Evolutionary conservation across 2,888 invertebrate species (phyloP).

Genomic region (Sialis lutaria): DNA sequence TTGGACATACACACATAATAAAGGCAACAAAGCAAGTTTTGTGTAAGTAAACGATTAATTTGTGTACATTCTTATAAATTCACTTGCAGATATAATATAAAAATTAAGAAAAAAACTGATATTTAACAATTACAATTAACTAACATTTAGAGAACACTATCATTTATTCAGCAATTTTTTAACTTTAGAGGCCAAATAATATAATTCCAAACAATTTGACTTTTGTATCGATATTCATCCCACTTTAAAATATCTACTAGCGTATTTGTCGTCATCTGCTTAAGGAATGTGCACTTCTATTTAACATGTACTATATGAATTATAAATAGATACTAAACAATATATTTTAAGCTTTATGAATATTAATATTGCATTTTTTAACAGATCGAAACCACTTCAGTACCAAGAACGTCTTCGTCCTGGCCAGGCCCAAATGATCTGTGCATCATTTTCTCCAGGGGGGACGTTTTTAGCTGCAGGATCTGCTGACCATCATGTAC

Average conservation of each 20-base stretch:
- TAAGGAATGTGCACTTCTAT: no score
- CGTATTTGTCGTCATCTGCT: no score
- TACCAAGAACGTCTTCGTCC: slow-evolving; percentile 86
- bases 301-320: no score
- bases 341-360: background rate
- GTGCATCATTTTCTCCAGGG: slow-evolving; percentile 76
- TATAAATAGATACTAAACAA: background rate
- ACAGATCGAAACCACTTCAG: slow-evolving; percentile 67
- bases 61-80: background rate
- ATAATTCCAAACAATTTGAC: no score
- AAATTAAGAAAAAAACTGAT: background rate
- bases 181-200: no score
- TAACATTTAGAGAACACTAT: no score
- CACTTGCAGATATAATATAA: background rate
- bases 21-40: slow-evolving; percentile 39
- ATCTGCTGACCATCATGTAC: slow-evolving; percentile 83
- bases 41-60: slow-evolving; percentile 29
- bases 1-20: slow-evolving; percentile 61
- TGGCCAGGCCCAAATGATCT: slow-evolving; percentile 90
- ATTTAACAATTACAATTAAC: background rate
- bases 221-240: no score
- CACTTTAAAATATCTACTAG: no score
- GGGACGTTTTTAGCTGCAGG: slow-evolving; percentile 87
- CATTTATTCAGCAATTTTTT: background rate
- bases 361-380: slow-evolving; percentile 15